phyloP scores from a whole-genome alignment of 1,140 invertebrate genomes.

The Pseudobourletiella spinata region DNA sequence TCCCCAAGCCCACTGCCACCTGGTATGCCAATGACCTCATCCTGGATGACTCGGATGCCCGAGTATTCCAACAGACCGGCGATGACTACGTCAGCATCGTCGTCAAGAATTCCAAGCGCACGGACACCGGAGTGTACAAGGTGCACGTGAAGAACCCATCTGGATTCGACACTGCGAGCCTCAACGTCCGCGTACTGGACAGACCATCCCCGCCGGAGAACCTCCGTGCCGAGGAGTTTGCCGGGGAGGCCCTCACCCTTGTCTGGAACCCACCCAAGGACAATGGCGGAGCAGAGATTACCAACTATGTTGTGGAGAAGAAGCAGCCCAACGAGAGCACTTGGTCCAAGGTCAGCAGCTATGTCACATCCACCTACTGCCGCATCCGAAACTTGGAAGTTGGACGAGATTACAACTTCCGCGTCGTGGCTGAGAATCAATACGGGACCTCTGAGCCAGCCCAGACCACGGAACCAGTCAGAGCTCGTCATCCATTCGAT shows the following conservation, averaged over 20 bases:
- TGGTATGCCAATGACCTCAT: constrained; percentile 83
- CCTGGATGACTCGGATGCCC: constrained; percentile 60
- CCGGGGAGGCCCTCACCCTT: constrained; percentile 86
- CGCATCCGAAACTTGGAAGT: constrained; percentile 84
- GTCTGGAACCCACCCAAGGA: constrained; percentile 94
- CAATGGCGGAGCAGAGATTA: constrained; percentile 74
- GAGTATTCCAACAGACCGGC: constrained; percentile 68
- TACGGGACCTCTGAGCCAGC: constrained; percentile 91
- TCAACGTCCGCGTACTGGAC: constrained; percentile 90
- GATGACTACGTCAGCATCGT: constrained; percentile 81
- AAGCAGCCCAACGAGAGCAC: constrained; percentile 67
- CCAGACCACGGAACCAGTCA: constrained; percentile 74
- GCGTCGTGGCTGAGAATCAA: constrained; percentile 94
- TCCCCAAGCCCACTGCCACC: constrained; percentile 85
- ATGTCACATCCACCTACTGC: constrained; percentile 75
- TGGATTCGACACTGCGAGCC: constrained; percentile 85
- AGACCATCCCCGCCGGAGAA: constrained; percentile 78
- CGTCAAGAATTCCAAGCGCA: constrained; percentile 81
- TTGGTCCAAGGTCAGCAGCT: constrained; percentile 87
- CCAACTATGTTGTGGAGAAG: constrained; percentile 95
- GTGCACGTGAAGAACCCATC: constrained; percentile 87
- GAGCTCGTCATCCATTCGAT: constrained; percentile 93
- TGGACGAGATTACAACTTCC: constrained; percentile 89
- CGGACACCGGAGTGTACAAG: constrained; percentile 84
- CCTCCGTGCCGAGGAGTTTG: constrained; percentile 83